A percentile compares a stretch with the other conserved stretches of the same genome.
Evolutionary conservation across 1,140 invertebrate genomes (phyloP).

Genomic region (Condylostylus longicornis): DNA sequence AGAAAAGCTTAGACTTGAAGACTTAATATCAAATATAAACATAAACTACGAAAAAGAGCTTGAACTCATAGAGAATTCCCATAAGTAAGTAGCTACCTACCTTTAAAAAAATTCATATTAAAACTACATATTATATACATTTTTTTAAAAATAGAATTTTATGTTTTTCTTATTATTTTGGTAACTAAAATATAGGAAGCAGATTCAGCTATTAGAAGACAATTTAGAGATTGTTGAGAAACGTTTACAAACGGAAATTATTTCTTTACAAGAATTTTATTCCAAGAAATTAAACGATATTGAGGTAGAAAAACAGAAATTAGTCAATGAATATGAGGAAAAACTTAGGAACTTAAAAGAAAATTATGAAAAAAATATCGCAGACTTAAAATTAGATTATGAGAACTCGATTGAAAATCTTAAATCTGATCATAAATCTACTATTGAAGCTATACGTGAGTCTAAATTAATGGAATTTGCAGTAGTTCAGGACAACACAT

Average conservation of each 20-base stretch:
- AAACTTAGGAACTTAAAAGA: conserved; percentile 27
- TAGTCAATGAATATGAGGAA: conserved; percentile 26
- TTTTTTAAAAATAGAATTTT: background rate
- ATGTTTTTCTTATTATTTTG: no score
- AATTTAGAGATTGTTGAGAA: conserved; percentile 30
- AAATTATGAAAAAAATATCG: conserved; percentile 31
- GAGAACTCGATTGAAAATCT: conserved; percentile 27
- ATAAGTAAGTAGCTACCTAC: conserved; percentile 29
- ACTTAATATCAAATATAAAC: conserved; percentile 26
- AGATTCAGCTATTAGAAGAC: conserved; percentile 33
- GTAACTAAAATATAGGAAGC: no score
- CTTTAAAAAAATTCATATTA: background rate
- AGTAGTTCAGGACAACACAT: conserved; percentile 27
- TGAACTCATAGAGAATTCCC: conserved; percentile 35
- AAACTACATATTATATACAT: background rate
- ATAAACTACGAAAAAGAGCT: conserved; percentile 34
- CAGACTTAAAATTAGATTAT: conserved; percentile 28
- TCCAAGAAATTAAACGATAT: conserved; percentile 23
- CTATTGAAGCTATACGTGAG: conserved; percentile 33
- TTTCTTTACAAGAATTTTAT: conserved; percentile 21
- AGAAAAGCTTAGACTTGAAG: conserved; percentile 30
- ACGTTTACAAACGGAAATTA: conserved; percentile 31
- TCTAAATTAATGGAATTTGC: conserved; percentile 29
- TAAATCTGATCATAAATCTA: conserved; percentile 25
- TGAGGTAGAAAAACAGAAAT: conserved; percentile 19